Evolutionary conservation across 2,888 invertebrate species (phyloP).

Genomic region (Anthoptus insignis): DNA sequence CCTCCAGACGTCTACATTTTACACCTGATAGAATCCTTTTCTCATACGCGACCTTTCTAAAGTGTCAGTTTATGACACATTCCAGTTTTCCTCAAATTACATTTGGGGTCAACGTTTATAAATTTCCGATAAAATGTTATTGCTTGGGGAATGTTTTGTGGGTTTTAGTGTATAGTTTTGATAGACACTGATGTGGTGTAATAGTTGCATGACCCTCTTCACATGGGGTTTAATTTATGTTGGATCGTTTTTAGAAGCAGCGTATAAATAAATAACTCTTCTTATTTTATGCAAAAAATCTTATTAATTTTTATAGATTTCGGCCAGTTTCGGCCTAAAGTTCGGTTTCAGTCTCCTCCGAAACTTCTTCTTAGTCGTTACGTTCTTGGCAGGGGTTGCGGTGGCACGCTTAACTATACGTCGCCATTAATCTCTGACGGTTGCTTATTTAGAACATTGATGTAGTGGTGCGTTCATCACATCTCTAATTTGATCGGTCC

Average conservation of each 20-base stretch:
- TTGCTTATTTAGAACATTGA: too few species aligned
- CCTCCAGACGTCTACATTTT: constrained; percentile 44
- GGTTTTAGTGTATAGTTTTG: constrained; percentile 23
- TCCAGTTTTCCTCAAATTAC: constrained; percentile 38
- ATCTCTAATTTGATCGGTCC: too few species aligned
- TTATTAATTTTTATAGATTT: too few species aligned
- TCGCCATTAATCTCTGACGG: too few species aligned
- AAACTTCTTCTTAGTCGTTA: too few species aligned
- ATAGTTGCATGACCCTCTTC: constrained; percentile 22
- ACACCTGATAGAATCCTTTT: constrained; percentile 46
- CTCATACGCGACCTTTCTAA: constrained; percentile 29
- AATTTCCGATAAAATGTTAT: constrained; percentile 48
- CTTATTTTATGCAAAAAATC: too few species aligned
- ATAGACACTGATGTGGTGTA: constrained; percentile 19
- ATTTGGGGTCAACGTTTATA: constrained; percentile 40
- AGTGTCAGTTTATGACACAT: constrained; percentile 37
- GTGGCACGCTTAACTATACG: too few species aligned
- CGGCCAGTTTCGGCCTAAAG: too few species aligned
- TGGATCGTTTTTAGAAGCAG: background rate
- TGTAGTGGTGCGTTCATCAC: too few species aligned
- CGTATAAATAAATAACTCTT: background rate
- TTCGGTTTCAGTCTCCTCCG: too few species aligned
- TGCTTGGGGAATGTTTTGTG: constrained; percentile 39
- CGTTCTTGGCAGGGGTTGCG: too few species aligned
- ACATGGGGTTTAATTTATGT: background rate